Percentiles rank a stretch among this genome's conserved stretches.
Conservation (phyloP, 2,797 vertebrate genomes). For the Calcarius lapponicus region DNA sequence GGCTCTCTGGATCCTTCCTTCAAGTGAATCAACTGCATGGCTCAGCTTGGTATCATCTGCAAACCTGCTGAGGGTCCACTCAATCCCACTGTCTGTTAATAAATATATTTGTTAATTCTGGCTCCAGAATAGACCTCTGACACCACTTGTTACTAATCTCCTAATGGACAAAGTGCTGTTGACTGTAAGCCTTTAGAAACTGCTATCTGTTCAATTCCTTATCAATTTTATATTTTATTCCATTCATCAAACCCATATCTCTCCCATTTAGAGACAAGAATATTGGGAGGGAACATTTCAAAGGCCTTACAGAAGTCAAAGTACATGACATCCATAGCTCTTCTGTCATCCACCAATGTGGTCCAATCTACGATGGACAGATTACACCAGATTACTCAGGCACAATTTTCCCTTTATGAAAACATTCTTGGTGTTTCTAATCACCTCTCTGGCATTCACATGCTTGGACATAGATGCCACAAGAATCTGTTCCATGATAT, state of each 20-base stretch:
- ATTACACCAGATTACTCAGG: not conserved
- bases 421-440: not conserved
- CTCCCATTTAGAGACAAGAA: not conserved
- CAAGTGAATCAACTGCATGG: not conserved
- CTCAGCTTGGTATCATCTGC: not conserved
- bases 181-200: not conserved
- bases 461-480: not conserved
- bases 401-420: not conserved
- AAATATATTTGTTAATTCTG: not conserved
- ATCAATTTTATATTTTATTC: not conserved
- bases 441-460: not conserved
- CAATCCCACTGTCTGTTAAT: not conserved
- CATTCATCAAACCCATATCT: not conserved
- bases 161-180: not conserved
- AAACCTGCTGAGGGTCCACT: not conserved
- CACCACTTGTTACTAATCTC: not conserved
- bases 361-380: not conserved
- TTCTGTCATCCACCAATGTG: not conserved
- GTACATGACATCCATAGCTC: not conserved
- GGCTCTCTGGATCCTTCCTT: not conserved
- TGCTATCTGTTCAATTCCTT: not conserved
- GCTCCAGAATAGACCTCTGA: not conserved
- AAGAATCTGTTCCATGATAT: not conserved
- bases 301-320: not conserved
- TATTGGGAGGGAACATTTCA: not conserved